These are phyloP conservation scores for Mellivora capensis DNA, from an alignment of 2,113 vertebrate genomes.

Conservation along the genomic window DNA sequence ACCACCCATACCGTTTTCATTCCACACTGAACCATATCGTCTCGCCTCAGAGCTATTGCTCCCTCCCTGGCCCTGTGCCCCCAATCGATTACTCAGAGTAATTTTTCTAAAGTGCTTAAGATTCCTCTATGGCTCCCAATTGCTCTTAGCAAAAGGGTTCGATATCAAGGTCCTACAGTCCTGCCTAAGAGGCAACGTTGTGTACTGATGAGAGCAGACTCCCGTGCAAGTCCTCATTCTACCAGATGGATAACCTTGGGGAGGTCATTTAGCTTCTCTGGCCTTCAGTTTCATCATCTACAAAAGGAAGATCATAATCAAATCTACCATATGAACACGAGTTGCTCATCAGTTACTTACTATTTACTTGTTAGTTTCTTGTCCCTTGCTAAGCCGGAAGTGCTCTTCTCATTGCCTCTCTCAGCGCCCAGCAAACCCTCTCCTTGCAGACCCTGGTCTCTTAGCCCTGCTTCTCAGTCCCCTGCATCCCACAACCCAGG, in stretches of 20 bases:
- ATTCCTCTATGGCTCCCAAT: not conserved
- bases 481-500: fast-evolving
- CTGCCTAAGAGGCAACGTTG: not conserved
- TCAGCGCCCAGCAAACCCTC: not conserved
- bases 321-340: not conserved
- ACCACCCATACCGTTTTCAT: not conserved
- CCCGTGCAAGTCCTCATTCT: fast-evolving
- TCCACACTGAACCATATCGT: not conserved
- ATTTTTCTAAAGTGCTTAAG: not conserved
- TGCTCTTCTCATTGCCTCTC: not conserved
- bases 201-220: not conserved
- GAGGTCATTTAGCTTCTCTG: not conserved
- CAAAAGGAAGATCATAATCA: not conserved
- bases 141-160: not conserved
- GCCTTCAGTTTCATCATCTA: not conserved
- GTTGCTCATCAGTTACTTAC: not conserved
- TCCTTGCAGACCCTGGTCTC: fast-evolving
- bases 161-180: not conserved
- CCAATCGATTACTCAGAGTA: not conserved
- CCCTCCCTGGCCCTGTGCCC: not conserved
- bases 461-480: not conserved
- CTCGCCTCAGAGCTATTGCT: not conserved
- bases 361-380: not conserved
- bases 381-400: not conserved
- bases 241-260: not conserved